Evolutionary conservation across 2,113 vertebrate genomes (phyloP).

Genomic region (Cardinalis cardinalis): DNA sequence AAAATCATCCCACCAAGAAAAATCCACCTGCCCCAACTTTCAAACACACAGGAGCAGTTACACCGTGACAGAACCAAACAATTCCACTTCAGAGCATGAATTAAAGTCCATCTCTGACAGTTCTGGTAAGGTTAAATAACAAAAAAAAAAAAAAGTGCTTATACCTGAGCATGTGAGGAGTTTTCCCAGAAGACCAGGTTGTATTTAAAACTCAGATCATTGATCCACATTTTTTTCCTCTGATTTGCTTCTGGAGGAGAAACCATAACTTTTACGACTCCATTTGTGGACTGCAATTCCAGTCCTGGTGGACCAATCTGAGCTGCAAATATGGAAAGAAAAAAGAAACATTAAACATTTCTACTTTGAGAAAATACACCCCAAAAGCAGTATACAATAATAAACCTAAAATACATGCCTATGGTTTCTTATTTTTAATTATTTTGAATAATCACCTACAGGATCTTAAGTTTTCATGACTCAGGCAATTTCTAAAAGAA

Average conservation of each 20-base stretch:
- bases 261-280: slow-evolving; percentile 40
- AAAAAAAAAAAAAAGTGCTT: neutral
- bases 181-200: slow-evolving; percentile 62
- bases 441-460: neutral
- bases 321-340: slow-evolving; percentile 50
- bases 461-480: neutral
- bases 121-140: neutral
- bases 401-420: neutral
- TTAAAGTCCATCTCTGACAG: neutral
- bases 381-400: neutral
- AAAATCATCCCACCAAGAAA: neutral
- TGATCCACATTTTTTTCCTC: slow-evolving; percentile 36
- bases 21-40: neutral
- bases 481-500: neutral
- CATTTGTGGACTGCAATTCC: slow-evolving; percentile 55
- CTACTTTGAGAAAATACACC: neutral
- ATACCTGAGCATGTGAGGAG: slow-evolving; percentile 42
- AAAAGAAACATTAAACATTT: neutral
- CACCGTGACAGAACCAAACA: neutral
- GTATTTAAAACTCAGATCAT: neutral
- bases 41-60: neutral
- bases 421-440: neutral
- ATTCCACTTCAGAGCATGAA: neutral
- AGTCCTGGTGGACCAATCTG: slow-evolving; percentile 65
- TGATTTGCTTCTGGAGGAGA: slow-evolving; percentile 49